phyloP scores from a whole-genome alignment of 2,113 vertebrate species.

The Alces alces region DNA sequence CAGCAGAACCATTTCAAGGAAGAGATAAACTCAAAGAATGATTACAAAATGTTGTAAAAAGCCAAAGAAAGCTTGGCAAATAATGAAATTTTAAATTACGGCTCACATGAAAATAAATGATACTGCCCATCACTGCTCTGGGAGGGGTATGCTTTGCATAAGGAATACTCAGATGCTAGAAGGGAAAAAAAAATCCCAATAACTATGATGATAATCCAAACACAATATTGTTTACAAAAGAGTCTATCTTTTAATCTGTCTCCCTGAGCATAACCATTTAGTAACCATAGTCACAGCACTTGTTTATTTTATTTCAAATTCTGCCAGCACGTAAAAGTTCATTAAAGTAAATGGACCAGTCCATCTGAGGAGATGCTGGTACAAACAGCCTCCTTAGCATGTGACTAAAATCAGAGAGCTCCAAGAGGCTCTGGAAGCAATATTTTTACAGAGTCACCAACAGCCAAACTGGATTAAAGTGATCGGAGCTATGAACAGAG shows the following conservation, averaged over 20 bases:
- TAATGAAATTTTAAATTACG: slow-evolving; percentile 63
- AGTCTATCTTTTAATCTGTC: slow-evolving; percentile 48
- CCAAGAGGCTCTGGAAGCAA: slow-evolving; percentile 52
- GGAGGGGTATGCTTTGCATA: neutral
- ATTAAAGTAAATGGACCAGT: slow-evolving; percentile 38
- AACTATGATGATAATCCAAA: slow-evolving; percentile 29
- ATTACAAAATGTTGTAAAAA: slow-evolving; percentile 62
- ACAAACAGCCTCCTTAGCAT: slow-evolving; percentile 78
- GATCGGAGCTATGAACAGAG: slow-evolving; percentile 20
- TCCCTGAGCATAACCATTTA: slow-evolving; percentile 24
- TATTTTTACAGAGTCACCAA: slow-evolving; percentile 46
- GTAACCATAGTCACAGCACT: slow-evolving; percentile 51
- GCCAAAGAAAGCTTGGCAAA: slow-evolving; percentile 57
- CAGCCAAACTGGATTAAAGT: slow-evolving; percentile 61
- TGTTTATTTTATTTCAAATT: slow-evolving; percentile 65
- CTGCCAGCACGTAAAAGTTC: slow-evolving; percentile 41
- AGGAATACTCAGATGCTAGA: slow-evolving; percentile 38
- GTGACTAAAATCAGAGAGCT: slow-evolving; percentile 62
- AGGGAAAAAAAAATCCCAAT: slow-evolving; percentile 53
- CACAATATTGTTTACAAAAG: slow-evolving; percentile 14
- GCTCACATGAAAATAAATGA: slow-evolving; percentile 66
- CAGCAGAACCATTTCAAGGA: slow-evolving; percentile 55
- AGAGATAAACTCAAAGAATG: slow-evolving; percentile 62
- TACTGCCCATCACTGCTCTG: slow-evolving; percentile 44
- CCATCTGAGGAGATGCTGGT: slow-evolving; percentile 61